These are phyloP conservation scores for Candoia aspera DNA, from an alignment of 2,113 vertebrate genomes.

Conservation along the genomic window DNA sequence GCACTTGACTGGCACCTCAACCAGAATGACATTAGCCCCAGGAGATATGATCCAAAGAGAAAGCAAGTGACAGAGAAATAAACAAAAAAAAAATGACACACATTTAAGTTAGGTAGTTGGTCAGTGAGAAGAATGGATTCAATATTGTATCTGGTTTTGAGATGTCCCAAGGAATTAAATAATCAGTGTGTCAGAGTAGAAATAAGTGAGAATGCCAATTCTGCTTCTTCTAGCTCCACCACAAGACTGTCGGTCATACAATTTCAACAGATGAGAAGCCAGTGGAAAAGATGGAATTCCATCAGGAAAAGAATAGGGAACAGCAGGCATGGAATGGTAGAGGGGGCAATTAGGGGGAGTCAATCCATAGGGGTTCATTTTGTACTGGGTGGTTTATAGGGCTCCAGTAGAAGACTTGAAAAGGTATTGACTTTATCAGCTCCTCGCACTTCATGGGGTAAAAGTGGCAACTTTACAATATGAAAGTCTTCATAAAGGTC, in stretches of 20 bases:
- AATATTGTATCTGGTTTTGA: not conserved
- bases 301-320: slow-evolving; percentile 41
- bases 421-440: slow-evolving; percentile 92
- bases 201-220: not conserved
- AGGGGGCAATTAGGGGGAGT: not conserved
- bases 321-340: slow-evolving; percentile 50
- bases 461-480: slow-evolving; percentile 90
- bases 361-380: slow-evolving; percentile 54
- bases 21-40: not conserved
- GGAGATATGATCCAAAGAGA: slow-evolving; percentile 9
- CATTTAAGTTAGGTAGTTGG: slow-evolving; percentile 17
- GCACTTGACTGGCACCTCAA: not conserved
- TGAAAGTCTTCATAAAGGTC: slow-evolving; percentile 96
- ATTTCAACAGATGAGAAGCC: not conserved
- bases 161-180: slow-evolving; percentile 15
- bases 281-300: not conserved
- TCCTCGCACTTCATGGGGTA: slow-evolving; percentile 91
- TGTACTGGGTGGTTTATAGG: slow-evolving; percentile 86
- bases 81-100: slow-evolving; percentile 8
- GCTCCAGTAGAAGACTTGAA: slow-evolving; percentile 90
- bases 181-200: slow-evolving; percentile 28
- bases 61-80: slow-evolving; percentile 4
- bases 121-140: slow-evolving; percentile 1
- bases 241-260: not conserved
- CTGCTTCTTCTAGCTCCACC: slow-evolving; percentile 4